These are phyloP conservation scores for Eublepharis macularius DNA, from an alignment of 2,113 vertebrate species.

Conservation along the genomic window DNA sequence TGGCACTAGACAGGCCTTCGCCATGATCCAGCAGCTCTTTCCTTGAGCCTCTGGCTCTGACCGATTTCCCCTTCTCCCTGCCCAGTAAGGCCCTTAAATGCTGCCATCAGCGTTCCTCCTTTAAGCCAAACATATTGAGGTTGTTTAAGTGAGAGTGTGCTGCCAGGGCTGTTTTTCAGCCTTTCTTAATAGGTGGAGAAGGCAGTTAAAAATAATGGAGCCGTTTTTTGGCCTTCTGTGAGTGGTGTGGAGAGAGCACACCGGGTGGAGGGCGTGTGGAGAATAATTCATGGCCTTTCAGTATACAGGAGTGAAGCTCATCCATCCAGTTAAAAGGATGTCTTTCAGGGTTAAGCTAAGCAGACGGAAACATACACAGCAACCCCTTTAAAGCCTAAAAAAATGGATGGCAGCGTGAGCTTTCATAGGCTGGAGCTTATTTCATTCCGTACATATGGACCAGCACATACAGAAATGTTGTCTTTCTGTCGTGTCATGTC, in stretches of 20 bases:
- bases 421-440: not conserved
- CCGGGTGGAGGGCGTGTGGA: not conserved
- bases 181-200: not conserved
- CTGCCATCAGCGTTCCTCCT: not conserved
- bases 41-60: no score
- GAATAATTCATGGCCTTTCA: not conserved
- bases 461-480: not conserved
- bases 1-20: not conserved
- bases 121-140: not conserved
- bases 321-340: not conserved
- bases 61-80: not conserved
- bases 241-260: not conserved
- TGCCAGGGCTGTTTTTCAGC: not conserved
- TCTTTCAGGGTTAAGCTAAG: not conserved
- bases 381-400: not conserved
- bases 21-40: not conserved
- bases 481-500: not conserved
- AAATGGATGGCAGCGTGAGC: not conserved
- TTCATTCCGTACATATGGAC: not conserved
- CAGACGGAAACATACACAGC: not conserved
- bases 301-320: not conserved
- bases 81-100: not conserved
- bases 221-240: not conserved
- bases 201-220: constrained; percentile 4
- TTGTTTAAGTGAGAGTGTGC: not conserved